phyloP scores from a whole-genome alignment of 2,797 vertebrate genomes.

The Meda fulgida region DNA sequence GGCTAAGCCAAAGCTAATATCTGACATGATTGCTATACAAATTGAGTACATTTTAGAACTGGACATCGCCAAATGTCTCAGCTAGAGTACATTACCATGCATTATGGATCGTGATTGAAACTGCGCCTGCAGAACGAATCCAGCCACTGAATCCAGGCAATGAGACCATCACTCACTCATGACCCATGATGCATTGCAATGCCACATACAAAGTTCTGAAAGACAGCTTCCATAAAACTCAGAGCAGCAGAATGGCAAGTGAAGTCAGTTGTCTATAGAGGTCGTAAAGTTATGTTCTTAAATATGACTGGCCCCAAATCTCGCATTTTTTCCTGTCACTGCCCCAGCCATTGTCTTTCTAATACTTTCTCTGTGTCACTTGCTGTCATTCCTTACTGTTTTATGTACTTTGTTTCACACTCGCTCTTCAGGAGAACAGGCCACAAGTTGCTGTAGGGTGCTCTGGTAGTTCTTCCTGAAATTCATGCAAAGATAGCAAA shows the following conservation, averaged over 20 bases:
- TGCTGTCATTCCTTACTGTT: background rate
- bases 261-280: conserved; percentile 27
- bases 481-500: background rate
- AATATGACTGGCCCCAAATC: conserved; percentile 27
- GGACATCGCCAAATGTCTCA: background rate
- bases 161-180: conserved; percentile 31
- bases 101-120: background rate
- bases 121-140: background rate
- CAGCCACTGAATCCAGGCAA: conserved; percentile 24
- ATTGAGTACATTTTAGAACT: background rate
- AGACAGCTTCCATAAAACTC: conserved; percentile 35
- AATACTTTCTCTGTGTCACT: conserved; percentile 9
- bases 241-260: conserved; percentile 3
- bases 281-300: conserved; percentile 16
- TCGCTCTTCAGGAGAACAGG: conserved; percentile 9
- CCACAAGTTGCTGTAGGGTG: background rate
- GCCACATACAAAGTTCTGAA: conserved; percentile 34
- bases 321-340: conserved; percentile 8
- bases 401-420: conserved; percentile 13
- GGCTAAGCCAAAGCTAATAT: background rate
- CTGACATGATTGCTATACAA: conserved; percentile 10
- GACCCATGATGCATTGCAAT: conserved; percentile 25
- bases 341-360: conserved; percentile 16
- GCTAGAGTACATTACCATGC: background rate
- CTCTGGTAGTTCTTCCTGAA: background rate